Evolutionary conservation across 2,888 invertebrate genomes (phyloP).

Genomic region (Lamproptera curius): DNA sequence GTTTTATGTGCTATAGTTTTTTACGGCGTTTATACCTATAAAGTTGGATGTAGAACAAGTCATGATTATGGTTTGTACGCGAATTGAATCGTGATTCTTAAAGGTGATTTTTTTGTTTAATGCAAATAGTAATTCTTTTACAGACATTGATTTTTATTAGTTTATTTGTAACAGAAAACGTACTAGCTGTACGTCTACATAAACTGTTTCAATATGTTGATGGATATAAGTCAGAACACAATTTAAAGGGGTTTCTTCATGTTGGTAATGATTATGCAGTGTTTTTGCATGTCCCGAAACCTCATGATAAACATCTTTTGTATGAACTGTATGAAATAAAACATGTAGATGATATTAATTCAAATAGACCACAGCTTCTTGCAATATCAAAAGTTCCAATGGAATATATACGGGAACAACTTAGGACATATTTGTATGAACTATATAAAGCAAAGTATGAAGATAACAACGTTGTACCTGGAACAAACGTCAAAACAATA

Average conservation of each 20-base stretch:
- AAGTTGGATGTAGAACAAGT: not conserved
- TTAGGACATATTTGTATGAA: slow-evolving; percentile 47
- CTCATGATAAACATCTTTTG: slow-evolving; percentile 50
- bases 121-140: not conserved
- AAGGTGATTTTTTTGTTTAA: not conserved
- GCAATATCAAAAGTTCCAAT: slow-evolving; percentile 60
- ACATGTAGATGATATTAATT: slow-evolving; percentile 39
- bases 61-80: slow-evolving; percentile 16
- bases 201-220: slow-evolving; percentile 60
- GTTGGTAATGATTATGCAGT: slow-evolving; percentile 60
- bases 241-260: slow-evolving; percentile 53
- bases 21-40: slow-evolving; percentile 12
- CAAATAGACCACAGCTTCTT: slow-evolving; percentile 46
- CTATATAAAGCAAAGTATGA: slow-evolving; percentile 53
- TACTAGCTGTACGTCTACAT: slow-evolving; percentile 49
- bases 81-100: not conserved
- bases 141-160: slow-evolving; percentile 2
- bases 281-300: slow-evolving; percentile 46
- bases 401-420: slow-evolving; percentile 54
- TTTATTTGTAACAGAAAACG: not conserved
- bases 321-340: slow-evolving; percentile 63
- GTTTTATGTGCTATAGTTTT: no score
- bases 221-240: slow-evolving; percentile 51
- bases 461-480: slow-evolving; percentile 51
- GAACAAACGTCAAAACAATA: slow-evolving; percentile 53